Conservation (phyloP, 1,140 invertebrate species). For the Cotesia typhae region DNA sequence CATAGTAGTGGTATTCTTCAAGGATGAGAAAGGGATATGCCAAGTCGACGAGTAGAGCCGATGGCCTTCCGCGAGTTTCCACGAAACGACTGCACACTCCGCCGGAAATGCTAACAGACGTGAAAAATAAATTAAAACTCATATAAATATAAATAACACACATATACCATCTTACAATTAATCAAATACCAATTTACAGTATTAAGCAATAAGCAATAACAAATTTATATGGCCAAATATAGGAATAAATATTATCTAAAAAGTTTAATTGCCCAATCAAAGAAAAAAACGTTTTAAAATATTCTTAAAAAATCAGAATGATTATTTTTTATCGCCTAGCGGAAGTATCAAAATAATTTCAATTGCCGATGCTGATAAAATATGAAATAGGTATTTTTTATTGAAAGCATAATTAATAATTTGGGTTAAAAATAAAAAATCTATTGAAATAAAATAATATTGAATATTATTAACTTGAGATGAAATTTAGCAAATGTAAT, state of each 20-base stretch:
- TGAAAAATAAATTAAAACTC: constrained; percentile 24
- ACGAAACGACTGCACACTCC: constrained; percentile 25
- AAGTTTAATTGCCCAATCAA: too few species aligned
- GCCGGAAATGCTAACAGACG: constrained; percentile 18
- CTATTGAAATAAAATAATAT: not conserved
- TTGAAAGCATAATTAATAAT: too few species aligned
- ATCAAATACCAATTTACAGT: not conserved
- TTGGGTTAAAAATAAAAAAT: too few species aligned
- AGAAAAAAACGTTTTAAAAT: too few species aligned
- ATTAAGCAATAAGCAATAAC: not conserved
- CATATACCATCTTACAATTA: not conserved
- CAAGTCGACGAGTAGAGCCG: constrained; percentile 24
- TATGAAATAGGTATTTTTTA: too few species aligned
- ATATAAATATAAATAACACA: not conserved
- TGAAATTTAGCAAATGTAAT: not conserved
- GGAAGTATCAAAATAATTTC: not conserved
- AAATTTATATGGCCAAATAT: not conserved
- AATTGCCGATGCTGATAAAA: too few species aligned
- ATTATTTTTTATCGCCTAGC: too few species aligned
- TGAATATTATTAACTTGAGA: too few species aligned
- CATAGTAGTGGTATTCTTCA: constrained; percentile 34
- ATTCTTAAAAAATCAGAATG: too few species aligned
- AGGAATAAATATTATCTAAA: too few species aligned
- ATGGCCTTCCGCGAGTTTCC: constrained; percentile 34
- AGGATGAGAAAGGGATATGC: constrained; percentile 40